These are phyloP conservation scores for Ctenochaetus hawaiiensis DNA, from an alignment of 2,797 vertebrate species.

Conservation along the genomic window DNA sequence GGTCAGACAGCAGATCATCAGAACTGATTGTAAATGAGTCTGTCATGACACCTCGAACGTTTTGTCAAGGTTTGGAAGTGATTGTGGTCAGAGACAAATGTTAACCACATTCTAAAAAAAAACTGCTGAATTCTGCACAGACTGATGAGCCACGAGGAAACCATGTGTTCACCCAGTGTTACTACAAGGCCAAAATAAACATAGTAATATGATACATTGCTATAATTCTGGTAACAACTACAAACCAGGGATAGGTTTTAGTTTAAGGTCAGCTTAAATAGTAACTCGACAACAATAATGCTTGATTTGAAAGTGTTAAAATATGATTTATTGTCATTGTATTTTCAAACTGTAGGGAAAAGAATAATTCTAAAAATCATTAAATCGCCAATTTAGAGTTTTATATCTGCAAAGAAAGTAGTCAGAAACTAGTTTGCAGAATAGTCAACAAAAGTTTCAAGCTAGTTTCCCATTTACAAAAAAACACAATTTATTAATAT, in stretches of 20 bases:
- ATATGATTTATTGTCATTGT: background rate
- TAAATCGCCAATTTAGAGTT: background rate
- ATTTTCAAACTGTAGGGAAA: background rate
- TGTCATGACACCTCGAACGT: background rate
- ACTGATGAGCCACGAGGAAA: no score
- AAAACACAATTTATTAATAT: background rate
- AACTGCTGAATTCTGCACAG: no score
- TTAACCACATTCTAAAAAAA: no score
- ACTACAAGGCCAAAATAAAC: background rate
- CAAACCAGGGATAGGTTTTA: background rate
- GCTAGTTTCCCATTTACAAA: background rate
- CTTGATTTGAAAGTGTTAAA: background rate
- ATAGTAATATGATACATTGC: background rate
- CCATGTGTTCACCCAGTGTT: no score
- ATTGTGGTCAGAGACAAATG: no score
- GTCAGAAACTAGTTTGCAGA: background rate
- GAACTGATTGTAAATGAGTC: background rate
- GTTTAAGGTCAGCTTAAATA: slow-evolving; percentile 4
- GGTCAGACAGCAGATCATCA: background rate
- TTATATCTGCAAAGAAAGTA: background rate
- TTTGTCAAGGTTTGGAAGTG: background rate
- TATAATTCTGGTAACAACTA: background rate
- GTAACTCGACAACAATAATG: background rate
- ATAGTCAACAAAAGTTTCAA: background rate
- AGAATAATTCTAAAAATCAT: background rate